A percentile compares a stretch with the other conserved stretches of the same genome.
Evolutionary conservation across 2,888 invertebrate species (phyloP).

Genomic region (Leptinotarsa tumamoca): DNA sequence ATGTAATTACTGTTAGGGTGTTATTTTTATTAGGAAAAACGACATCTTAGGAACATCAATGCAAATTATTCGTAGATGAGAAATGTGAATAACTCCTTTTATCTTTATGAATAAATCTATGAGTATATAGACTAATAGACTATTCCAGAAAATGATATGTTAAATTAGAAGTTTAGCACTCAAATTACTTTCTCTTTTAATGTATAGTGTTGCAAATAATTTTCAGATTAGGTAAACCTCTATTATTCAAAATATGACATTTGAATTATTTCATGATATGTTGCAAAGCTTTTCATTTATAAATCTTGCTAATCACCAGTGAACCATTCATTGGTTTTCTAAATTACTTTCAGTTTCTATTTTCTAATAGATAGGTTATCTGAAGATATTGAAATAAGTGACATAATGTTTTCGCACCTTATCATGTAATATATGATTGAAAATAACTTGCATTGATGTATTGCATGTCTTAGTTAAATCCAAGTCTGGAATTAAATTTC

Average conservation of each 20-base stretch:
- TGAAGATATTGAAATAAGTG: no score
- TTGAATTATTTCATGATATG: no score
- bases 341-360: no score
- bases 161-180: no score
- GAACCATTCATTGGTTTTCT: no score
- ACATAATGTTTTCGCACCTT: not conserved
- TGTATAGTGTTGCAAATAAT: no score
- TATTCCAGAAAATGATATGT: no score
- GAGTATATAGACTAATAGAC: no score
- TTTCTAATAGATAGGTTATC: no score
- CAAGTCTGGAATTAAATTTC: not conserved
- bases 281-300: no score
- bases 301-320: no score
- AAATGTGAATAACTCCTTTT: not conserved
- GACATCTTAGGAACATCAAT: not conserved
- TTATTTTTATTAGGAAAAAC: not conserved
- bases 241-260: not conserved
- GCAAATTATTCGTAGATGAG: not conserved
- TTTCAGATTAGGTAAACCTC: not conserved
- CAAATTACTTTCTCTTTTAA: no score
- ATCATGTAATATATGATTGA: not conserved
- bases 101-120: not conserved
- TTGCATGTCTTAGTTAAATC: not conserved
- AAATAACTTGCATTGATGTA: constrained; percentile 5
- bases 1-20: not conserved